Percentiles rank a stretch among this genome's conserved stretches.
Conservation (phyloP, 1,140 invertebrate species). For the Cheumatopsyche charites region DNA sequence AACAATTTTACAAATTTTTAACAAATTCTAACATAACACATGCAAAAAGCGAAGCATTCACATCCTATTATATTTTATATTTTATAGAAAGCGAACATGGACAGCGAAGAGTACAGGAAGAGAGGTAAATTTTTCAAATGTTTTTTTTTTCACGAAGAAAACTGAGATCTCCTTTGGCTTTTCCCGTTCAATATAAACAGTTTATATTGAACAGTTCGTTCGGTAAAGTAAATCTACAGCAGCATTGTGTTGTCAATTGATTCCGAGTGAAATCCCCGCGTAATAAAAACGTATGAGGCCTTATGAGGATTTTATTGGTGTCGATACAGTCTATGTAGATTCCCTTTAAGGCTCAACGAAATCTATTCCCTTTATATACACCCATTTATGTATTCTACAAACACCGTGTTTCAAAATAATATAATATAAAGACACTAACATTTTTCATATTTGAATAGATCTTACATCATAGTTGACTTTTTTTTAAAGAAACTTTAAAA, state of each 20-base stretch:
- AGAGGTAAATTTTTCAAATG: slow-evolving; percentile 6
- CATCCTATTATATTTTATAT: too few species aligned
- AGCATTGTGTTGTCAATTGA: slow-evolving; percentile 25
- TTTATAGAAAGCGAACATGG: slow-evolving; percentile 12
- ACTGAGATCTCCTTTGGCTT: neutral
- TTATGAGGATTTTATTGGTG: slow-evolving; percentile 36
- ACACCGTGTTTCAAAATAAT: too few species aligned
- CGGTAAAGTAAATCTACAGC: slow-evolving; percentile 11
- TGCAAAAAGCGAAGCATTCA: too few species aligned
- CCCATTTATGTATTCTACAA: too few species aligned
- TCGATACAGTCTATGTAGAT: slow-evolving; percentile 19
- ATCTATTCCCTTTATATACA: neutral
- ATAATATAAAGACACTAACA: too few species aligned
- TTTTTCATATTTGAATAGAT: too few species aligned
- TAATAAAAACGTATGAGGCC: slow-evolving; percentile 37
- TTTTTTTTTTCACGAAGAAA: neutral
- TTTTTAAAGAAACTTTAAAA: too few species aligned
- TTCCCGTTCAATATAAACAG: neutral
- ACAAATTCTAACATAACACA: too few species aligned
- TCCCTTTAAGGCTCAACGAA: neutral
- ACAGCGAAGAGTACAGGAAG: slow-evolving; percentile 29
- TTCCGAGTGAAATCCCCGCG: slow-evolving; percentile 15
- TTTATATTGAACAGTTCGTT: neutral
- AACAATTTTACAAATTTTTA: too few species aligned
- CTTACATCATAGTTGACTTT: too few species aligned